These are phyloP conservation scores for Apomyelois bistriatella DNA, from an alignment of 2,888 invertebrate genomes.

Conservation along the genomic window DNA sequence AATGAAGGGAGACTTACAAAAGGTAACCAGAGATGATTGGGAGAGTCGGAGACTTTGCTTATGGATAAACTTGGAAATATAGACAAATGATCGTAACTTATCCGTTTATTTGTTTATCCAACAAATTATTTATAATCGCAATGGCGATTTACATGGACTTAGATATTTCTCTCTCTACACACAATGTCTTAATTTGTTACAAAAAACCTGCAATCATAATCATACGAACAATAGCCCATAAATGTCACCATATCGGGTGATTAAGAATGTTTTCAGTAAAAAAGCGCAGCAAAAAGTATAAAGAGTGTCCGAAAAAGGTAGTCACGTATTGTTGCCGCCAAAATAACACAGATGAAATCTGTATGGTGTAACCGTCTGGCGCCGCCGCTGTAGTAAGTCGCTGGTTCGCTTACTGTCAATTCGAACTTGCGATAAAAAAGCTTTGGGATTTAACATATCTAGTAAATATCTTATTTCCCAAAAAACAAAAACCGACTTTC, in stretches of 20 bases:
- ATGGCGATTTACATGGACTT: no score
- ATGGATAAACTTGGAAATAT: no score
- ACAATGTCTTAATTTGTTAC: neutral
- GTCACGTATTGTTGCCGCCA: slow-evolving; percentile 69
- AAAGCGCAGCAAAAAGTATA: slow-evolving; percentile 45
- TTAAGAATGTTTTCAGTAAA: slow-evolving; percentile 48
- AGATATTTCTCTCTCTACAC: no score
- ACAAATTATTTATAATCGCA: no score
- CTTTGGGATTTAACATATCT: no score
- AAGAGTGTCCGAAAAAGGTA: slow-evolving; percentile 55
- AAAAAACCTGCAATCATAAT: slow-evolving; percentile 17
- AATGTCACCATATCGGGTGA: slow-evolving; percentile 38
- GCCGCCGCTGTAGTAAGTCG: slow-evolving; percentile 48
- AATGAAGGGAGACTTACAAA: no score
- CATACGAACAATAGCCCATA: slow-evolving; percentile 52
- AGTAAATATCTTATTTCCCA: no score
- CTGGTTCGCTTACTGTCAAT: slow-evolving; percentile 11
- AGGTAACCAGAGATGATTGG: no score
- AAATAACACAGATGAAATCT: slow-evolving; percentile 72
- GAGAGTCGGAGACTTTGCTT: no score
- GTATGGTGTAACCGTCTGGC: slow-evolving; percentile 63
- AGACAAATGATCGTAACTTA: no score
- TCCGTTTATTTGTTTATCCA: no score
- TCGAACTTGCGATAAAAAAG: neutral
- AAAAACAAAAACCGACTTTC: no score